Percentiles rank a stretch among this genome's conserved stretches.
Conservation (phyloP, 2,888 invertebrate genomes). For the Eupithecia dodoneata region DNA sequence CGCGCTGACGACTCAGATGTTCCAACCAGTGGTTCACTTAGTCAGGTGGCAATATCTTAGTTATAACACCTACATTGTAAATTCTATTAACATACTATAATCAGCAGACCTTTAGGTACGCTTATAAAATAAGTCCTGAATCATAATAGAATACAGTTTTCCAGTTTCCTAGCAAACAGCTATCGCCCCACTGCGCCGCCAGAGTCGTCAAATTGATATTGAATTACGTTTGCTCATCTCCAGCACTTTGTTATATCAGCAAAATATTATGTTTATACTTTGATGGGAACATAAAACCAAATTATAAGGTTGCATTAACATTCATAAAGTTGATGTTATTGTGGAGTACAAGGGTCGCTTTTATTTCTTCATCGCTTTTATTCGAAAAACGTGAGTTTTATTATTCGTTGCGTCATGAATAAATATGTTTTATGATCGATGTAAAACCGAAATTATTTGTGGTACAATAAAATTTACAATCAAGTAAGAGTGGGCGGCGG, state of each 20-base stretch:
- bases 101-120: background rate
- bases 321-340: constrained; percentile 39
- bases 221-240: constrained; percentile 5
- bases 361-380: constrained; percentile 48
- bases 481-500: constrained; percentile 16
- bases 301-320: constrained; percentile 31
- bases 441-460: constrained; percentile 49
- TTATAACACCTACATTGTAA: background rate
- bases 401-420: constrained; percentile 47
- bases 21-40: background rate
- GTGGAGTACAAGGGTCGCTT: constrained; percentile 42
- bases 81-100: background rate
- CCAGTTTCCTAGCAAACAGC: background rate
- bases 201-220: background rate
- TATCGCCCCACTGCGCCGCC: background rate
- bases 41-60: background rate
- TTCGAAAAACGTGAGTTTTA: constrained; percentile 48
- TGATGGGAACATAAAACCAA: constrained; percentile 23
- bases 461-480: constrained; percentile 43
- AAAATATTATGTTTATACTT: constrained; percentile 21
- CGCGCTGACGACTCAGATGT: background rate
- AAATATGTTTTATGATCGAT: constrained; percentile 48
- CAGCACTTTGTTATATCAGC: constrained; percentile 17
- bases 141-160: background rate
- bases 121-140: background rate